phyloP scores from a whole-genome alignment of 2,797 vertebrate genomes.

The Epinephelus malabaricus region DNA sequence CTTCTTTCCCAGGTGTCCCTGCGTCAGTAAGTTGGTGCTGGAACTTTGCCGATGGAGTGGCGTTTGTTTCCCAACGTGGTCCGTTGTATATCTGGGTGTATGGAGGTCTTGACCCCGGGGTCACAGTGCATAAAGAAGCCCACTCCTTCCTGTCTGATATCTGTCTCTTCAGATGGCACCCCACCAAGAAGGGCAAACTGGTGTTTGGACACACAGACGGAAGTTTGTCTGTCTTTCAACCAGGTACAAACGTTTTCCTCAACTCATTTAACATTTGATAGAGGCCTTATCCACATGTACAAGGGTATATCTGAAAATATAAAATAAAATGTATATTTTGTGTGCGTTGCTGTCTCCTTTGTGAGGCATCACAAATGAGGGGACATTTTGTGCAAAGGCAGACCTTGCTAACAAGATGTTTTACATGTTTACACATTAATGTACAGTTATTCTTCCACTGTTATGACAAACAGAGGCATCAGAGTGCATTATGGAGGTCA shows the following conservation, averaged over 20 bases:
- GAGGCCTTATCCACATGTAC: no score
- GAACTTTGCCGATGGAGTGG: slow-evolving; percentile 90
- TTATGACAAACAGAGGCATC: no score
- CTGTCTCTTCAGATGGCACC: slow-evolving; percentile 96
- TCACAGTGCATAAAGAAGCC: slow-evolving; percentile 94
- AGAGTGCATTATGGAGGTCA: no score
- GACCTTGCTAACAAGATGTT: no score
- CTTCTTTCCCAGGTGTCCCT: slow-evolving; percentile 87
- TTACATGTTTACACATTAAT: no score
- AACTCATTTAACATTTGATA: not conserved
- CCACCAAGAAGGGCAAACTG: slow-evolving; percentile 92
- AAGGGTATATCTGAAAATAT: no score
- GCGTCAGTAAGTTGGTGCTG: slow-evolving; percentile 96
- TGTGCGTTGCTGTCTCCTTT: no score
- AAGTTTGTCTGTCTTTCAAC: slow-evolving; percentile 95
- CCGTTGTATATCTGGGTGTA: slow-evolving; percentile 94
- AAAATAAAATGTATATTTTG: no score
- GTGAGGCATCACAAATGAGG: no score
- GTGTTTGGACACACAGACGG: slow-evolving; percentile 96
- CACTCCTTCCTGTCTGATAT: slow-evolving; percentile 97
- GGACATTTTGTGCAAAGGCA: no score
- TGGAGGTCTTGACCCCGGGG: slow-evolving; percentile 88
- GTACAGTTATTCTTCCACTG: no score
- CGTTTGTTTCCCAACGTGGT: slow-evolving; percentile 94
- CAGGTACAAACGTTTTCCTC: slow-evolving; percentile 82